Conservation (phyloP, 2,797 vertebrate genomes). For the Amblyraja radiata region DNA sequence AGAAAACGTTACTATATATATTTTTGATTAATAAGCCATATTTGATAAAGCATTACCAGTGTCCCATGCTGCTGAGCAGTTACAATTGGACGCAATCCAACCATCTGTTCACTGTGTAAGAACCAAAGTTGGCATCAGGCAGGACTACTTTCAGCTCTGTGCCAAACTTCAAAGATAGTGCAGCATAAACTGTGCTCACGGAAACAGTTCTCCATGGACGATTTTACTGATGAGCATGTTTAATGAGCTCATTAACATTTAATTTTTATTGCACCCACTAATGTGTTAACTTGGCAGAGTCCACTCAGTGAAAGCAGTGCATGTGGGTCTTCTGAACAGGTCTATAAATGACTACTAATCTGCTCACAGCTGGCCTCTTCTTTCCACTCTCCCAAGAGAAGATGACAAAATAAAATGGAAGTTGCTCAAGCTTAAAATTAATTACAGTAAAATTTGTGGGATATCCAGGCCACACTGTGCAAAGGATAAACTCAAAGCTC, state of each 20-base stretch:
- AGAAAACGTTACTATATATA: too few relatives aligned
- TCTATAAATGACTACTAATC: constrained; percentile 35
- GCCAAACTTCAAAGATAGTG: not conserved
- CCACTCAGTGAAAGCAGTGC: not conserved
- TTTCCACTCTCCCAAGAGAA: not conserved
- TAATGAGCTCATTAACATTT: not conserved
- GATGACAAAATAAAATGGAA: constrained; percentile 27
- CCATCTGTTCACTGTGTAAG: constrained; percentile 3
- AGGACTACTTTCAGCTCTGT: not conserved
- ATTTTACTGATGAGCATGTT: not conserved
- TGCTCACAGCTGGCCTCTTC: constrained; percentile 21
- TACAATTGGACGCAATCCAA: not conserved
- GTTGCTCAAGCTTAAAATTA: constrained; percentile 28
- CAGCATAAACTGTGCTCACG: not conserved
- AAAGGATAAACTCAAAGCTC: constrained; percentile 7
- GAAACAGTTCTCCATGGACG: not conserved
- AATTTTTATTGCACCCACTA: not conserved
- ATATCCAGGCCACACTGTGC: not conserved
- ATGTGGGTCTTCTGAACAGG: not conserved
- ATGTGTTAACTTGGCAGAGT: not conserved
- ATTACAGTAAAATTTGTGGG: constrained; percentile 11
- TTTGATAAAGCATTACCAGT: not conserved
- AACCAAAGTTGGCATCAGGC: not conserved
- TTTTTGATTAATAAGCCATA: too few relatives aligned
- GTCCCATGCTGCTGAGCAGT: not conserved